A percentile compares a stretch with the other conserved stretches of the same genome.
Conservation (phyloP, 2,888 invertebrate species). For the Gastracanthus pulcherrimus region DNA sequence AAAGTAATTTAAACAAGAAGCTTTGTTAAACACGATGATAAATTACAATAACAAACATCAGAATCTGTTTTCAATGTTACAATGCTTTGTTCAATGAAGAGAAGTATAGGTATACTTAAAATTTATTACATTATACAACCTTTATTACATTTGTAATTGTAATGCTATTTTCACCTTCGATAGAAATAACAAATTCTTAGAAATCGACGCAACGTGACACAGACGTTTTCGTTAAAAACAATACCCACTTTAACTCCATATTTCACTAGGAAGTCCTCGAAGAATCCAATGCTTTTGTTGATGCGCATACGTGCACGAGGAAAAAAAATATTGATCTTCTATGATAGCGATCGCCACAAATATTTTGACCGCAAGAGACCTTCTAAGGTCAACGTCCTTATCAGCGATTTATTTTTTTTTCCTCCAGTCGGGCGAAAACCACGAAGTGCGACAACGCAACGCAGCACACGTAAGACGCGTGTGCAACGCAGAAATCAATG, state of each 20-base stretch:
- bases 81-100: too few relatives aligned
- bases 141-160: neutral
- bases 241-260: neutral
- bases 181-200: neutral
- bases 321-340: slow-evolving; percentile 25
- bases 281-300: too few relatives aligned
- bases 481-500: neutral
- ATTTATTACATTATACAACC: neutral
- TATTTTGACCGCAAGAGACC: slow-evolving; percentile 36
- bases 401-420: slow-evolving; percentile 8
- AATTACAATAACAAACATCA: too few relatives aligned
- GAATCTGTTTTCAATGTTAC: too few relatives aligned
- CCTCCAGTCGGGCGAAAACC: neutral
- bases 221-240: neutral
- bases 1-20: too few relatives aligned
- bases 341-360: slow-evolving; percentile 4
- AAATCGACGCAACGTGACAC: neutral
- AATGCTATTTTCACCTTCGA: neutral
- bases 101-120: too few relatives aligned
- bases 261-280: too few relatives aligned
- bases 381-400: slow-evolving; percentile 40
- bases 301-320: neutral
- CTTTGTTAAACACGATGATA: too few relatives aligned
- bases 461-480: neutral
- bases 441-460: neutral